Evolutionary conservation across 2,888 invertebrate genomes (phyloP), one percentile per base, ranked within the genome.

Genomic region (Cynaeus angustus): DNA sequence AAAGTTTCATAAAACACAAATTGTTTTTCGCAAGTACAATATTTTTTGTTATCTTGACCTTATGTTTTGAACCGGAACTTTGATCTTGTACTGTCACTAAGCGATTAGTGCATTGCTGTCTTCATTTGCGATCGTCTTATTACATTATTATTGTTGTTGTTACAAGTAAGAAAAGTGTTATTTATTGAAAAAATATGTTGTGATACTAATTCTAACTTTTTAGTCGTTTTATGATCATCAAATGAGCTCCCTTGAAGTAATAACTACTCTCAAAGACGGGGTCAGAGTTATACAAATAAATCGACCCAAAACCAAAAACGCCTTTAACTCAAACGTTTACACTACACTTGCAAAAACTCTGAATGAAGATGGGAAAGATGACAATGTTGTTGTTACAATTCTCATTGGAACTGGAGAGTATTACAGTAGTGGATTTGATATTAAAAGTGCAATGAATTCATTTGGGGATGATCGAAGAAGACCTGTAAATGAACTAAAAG

Each of bases 351-450:
- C 87, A 0, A 85, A 87, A 12, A 89, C 91, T 13, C 83, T 98
- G 26, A 88, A 89, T 37, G 88, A 91, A 70, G 93, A 94, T 26
- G 91, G 90, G 21, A 83, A 84, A 7, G 91, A 96, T 84, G 88
- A 91, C 16, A 81, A 87, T 10, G 88, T 94, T 13, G 86, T 88
- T 9, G 86, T 94, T 14, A 90, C 94, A 37, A 93, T 94, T 0
- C 82, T 97, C 14, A 96, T 96, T 7, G 95, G 95, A 0, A 86
- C 88, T 46, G 96, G 95, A 7, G 90, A 93, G 72, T 96, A 90
- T 82, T 97, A 91, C 82, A 93, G 92, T 77, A 94, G 95, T 83
- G 97, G 97, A 7, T 95, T 95, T 86, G 96, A 97, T 83, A 83
- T 91, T 48, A 79, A 58, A 56, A 64, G 59, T 38, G 68, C 75